phyloP scores from a whole-genome alignment of 2,888 invertebrate genomes.

The Incurvaria masculella region DNA sequence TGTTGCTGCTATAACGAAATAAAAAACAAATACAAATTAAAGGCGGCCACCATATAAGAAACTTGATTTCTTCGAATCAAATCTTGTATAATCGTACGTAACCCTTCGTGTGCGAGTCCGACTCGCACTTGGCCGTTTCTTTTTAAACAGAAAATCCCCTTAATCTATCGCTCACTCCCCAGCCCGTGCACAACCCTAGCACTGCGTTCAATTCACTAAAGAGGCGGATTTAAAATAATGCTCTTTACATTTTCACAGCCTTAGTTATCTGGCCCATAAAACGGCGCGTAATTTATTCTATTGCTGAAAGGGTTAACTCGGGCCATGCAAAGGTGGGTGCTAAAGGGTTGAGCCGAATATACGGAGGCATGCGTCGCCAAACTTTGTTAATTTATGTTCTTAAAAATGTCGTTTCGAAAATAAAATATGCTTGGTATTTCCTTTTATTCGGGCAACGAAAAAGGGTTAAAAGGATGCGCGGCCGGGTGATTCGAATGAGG shows the following conservation, averaged over 20 bases:
- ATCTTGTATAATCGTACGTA: no score
- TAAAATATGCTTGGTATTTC: constrained; percentile 18
- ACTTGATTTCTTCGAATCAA: no score
- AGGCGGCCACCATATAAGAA: no score
- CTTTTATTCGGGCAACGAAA: background rate
- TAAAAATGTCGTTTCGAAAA: constrained; percentile 57
- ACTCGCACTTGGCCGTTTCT: no score
- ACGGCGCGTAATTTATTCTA: constrained; percentile 57
- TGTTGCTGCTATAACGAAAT: no score
- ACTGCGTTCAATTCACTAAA: constrained; percentile 23
- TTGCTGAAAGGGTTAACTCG: constrained; percentile 55
- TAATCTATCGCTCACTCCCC: no score
- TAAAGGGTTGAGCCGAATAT: constrained; percentile 57
- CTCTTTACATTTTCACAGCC: constrained; percentile 53
- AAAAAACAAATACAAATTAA: no score
- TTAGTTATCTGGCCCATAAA: constrained; percentile 53
- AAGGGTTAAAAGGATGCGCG: background rate
- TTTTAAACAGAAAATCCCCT: no score
- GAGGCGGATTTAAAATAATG: constrained; percentile 55
- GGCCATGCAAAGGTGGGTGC: constrained; percentile 58
- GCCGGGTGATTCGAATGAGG: background rate
- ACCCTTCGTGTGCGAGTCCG: no score
- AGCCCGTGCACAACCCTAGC: background rate
- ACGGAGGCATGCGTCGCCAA: constrained; percentile 49
- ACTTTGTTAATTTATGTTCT: constrained; percentile 58